phyloP scores from a whole-genome alignment of 2,113 vertebrate genomes.

The Emydocephalus ijimae region DNA sequence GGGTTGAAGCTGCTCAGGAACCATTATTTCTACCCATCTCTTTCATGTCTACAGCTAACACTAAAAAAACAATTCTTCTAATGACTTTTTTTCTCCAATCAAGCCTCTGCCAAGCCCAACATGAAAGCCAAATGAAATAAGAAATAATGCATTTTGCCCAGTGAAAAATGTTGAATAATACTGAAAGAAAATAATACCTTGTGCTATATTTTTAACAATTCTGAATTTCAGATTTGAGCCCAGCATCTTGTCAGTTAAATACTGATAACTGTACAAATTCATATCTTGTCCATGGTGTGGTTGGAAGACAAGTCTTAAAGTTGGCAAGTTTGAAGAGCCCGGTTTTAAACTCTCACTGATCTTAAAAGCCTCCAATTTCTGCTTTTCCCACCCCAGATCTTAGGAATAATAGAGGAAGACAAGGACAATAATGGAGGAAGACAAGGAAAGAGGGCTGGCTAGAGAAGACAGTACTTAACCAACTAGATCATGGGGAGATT shows the following conservation, averaged over 20 bases:
- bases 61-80: not conserved
- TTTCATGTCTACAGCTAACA: not conserved
- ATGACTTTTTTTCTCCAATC: not conserved
- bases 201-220: not conserved
- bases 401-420: no score
- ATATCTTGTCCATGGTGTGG: not conserved
- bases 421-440: no score
- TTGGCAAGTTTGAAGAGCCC: no score
- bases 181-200: not conserved
- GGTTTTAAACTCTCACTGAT: no score
- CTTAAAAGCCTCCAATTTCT: no score
- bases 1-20: not conserved
- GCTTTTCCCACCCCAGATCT: no score
- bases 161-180: not conserved
- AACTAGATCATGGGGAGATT: slow-evolving; percentile 5
- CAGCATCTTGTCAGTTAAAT: not conserved
- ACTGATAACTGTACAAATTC: not conserved
- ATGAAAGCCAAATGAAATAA: not conserved
- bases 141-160: not conserved
- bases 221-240: not conserved
- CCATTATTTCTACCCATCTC: not conserved
- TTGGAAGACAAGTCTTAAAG: not conserved
- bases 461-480: slow-evolving; percentile 7
- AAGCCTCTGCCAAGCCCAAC: not conserved
- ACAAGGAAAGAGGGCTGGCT: no score